Evolutionary conservation across 2,888 invertebrate species (phyloP).

Genomic region (Amblyteles armatorius): DNA sequence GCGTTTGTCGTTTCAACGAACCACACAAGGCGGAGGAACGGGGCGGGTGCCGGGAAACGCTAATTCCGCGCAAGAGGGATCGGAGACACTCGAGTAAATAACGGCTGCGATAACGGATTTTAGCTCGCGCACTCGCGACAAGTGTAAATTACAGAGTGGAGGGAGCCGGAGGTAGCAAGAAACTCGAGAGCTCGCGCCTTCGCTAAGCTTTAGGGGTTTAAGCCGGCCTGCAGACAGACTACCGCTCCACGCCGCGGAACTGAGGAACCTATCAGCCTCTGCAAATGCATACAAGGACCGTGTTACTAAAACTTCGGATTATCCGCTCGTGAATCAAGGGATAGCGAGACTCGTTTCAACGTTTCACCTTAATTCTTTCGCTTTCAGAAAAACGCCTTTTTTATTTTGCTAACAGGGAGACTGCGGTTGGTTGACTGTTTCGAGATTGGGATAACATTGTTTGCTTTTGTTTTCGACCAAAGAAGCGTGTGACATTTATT

Average conservation of each 20-base stretch:
- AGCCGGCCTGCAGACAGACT: conserved; percentile 9
- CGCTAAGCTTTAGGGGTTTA: background rate
- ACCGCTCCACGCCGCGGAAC: background rate
- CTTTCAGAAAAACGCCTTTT: too few species aligned
- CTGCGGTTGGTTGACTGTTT: too few species aligned
- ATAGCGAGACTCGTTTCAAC: background rate
- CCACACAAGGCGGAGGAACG: background rate
- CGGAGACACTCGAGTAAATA: conserved; percentile 6
- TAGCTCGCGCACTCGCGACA: conserved; percentile 1
- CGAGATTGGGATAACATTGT: too few species aligned
- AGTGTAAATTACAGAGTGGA: background rate
- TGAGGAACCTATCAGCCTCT: conserved; percentile 12
- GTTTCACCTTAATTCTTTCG: too few species aligned
- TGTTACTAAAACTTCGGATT: conserved; percentile 9
- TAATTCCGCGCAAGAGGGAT: conserved; percentile 16
- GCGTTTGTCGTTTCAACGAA: conserved; percentile 1
- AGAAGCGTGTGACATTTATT: too few species aligned
- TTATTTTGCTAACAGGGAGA: too few species aligned
- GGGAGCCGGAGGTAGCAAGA: background rate
- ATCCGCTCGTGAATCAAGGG: background rate
- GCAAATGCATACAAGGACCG: background rate
- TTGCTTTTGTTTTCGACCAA: too few species aligned
- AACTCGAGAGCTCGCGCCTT: background rate
- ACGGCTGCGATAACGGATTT: conserved; percentile 9
- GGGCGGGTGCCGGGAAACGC: background rate